phyloP scores from a whole-genome alignment of 2,113 vertebrate species.

The Charadrius vociferus region DNA sequence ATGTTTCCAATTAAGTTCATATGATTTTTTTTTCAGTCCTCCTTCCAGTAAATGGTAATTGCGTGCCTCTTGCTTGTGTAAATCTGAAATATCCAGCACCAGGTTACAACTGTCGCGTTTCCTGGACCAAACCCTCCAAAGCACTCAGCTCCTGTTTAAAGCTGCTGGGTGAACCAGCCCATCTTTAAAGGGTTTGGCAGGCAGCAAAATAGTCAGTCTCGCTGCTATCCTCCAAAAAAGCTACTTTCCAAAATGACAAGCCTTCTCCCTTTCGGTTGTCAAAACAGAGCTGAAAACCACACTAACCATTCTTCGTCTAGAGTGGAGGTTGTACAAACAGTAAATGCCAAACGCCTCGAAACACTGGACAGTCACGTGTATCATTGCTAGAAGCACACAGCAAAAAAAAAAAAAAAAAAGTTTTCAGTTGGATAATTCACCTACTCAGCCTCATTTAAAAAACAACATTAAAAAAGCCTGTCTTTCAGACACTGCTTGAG shows the following conservation, averaged over 20 bases:
- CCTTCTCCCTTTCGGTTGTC: background rate
- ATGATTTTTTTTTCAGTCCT: background rate
- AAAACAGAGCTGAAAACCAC: background rate
- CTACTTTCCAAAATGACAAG: background rate
- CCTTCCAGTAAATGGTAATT: background rate
- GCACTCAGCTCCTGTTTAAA: background rate
- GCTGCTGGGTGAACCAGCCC: background rate
- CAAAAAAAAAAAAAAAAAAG: background rate
- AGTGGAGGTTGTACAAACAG: background rate
- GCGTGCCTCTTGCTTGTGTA: accelerated
- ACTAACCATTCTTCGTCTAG: background rate
- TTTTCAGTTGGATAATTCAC: background rate
- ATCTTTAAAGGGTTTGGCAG: background rate
- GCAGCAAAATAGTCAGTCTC: background rate
- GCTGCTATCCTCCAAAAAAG: background rate
- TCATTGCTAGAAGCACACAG: background rate
- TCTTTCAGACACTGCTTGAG: background rate
- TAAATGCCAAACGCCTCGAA: background rate
- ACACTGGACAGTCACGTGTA: background rate
- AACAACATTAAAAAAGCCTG: background rate
- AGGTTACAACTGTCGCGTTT: accelerated
- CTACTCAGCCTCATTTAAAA: background rate
- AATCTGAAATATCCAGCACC: background rate
- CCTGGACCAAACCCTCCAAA: background rate
- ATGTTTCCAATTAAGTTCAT: background rate